Conservation (phyloP, 2,113 vertebrate species). For the Dasyprocta punctata region DNA sequence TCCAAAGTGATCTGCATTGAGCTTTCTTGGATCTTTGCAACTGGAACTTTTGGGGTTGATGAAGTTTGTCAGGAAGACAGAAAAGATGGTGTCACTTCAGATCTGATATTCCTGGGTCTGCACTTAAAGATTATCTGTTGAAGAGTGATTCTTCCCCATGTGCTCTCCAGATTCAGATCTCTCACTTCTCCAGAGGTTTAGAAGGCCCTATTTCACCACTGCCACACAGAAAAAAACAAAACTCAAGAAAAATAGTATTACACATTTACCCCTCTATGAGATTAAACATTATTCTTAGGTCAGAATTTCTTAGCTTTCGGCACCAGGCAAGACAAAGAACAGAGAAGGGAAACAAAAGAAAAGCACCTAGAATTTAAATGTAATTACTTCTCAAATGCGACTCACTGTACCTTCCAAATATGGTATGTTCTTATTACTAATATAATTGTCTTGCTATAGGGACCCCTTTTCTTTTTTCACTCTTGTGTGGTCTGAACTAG, state of each 20-base stretch:
- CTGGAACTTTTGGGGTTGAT: conserved; percentile 85
- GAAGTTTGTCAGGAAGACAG: conserved; percentile 86
- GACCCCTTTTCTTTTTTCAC: neutral
- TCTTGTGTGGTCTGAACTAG: neutral
- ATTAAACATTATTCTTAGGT: conserved; percentile 81
- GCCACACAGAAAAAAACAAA: conserved; percentile 90
- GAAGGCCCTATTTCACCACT: conserved; percentile 89
- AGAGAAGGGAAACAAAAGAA: conserved; percentile 25
- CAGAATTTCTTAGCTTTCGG: conserved; percentile 61
- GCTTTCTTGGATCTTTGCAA: conserved; percentile 83
- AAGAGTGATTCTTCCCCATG: conserved; percentile 87
- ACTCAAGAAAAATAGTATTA: conserved; percentile 89
- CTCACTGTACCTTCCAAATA: conserved; percentile 44
- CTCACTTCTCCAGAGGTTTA: conserved; percentile 89
- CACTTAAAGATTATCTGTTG: conserved; percentile 88
- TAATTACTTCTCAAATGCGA: conserved; percentile 41
- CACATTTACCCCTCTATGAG: conserved; percentile 83
- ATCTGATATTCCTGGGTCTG: conserved; percentile 85
- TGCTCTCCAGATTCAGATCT: conserved; percentile 88
- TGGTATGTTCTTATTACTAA: conserved; percentile 5
- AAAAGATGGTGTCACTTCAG: conserved; percentile 86
- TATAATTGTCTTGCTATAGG: neutral
- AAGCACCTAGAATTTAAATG: conserved; percentile 23
- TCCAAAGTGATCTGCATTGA: conserved; percentile 85
- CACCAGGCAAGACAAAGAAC: conserved; percentile 38